Evolutionary conservation across 2,888 invertebrate species (phyloP), one percentile per base, ranked within the genome.

Genomic region (Metacarcinus magister): DNA sequence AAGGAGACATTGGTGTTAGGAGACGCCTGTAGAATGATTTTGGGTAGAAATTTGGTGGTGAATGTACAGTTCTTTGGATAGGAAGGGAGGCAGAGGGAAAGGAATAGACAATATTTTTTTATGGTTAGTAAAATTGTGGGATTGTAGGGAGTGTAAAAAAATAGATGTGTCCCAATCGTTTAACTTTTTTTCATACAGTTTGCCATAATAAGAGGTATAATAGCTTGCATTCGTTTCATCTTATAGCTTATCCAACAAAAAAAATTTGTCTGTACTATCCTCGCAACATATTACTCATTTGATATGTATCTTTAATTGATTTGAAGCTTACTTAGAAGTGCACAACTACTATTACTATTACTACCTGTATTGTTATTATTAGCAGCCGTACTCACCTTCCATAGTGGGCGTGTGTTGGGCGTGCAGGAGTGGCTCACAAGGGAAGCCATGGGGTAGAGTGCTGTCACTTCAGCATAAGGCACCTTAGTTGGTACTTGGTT

Each of bases 401-500:
- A 97, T 46, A 87, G 60, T 10, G 96, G 54, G 19, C 95, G 95
- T 19, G 97, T 96, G 94, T 97, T 97, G 39, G 97, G 97, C 32
- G 95, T 93, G 67, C 97, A 97, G 32, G 96, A 96, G 82, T 97
- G 97, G 32, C 95, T 96, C 48, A 97, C 48, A 13, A 97, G 95
- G 48, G 96, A 97, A 0, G 97, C 96, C 95, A 96, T 95, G 39
- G 97, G 96, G 96, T 96, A 97, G 48, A 97, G 90, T 19, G 96
- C 97, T n/a, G 93, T 93, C n/a, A 97, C 96, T 67, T 97, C 97
- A n/a, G 95, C 98, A 43, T 96, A 95, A n/a, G 98, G 91, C 19
- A 95, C 92, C 95, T 96, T 96, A 16, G 96, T 96, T 8, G 97
- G 97, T 16, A 96, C 95, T 32, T 95, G 95, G 95, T 97, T 96